Evolutionary conservation across 1,140 invertebrate species (phyloP).

Genomic region (Marisa cornuarietis): DNA sequence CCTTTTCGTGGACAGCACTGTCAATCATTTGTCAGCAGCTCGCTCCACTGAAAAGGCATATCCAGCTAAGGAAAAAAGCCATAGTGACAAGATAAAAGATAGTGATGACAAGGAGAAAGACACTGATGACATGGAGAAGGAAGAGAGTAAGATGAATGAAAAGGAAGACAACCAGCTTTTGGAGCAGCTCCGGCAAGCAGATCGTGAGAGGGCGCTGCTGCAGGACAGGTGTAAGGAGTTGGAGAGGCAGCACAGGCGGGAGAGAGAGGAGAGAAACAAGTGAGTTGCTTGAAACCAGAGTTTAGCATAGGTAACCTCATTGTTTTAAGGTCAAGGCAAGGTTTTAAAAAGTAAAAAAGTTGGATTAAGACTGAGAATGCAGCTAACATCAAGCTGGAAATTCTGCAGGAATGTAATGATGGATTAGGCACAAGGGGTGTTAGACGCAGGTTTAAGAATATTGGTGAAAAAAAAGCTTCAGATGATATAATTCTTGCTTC

Average conservation of each 20-base stretch:
- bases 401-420: too few species aligned
- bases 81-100: neutral
- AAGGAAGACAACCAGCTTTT: slow-evolving; percentile 20
- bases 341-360: too few species aligned
- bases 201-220: slow-evolving; percentile 6
- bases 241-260: slow-evolving; percentile 8
- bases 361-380: too few species aligned
- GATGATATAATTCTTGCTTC: too few species aligned
- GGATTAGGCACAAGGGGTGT: too few species aligned
- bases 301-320: too few species aligned
- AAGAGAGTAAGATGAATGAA: neutral
- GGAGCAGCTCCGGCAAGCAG: slow-evolving; percentile 19
- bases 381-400: too few species aligned
- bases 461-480: too few species aligned
- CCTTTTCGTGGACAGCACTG: slow-evolving; percentile 6
- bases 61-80: neutral
- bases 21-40: neutral
- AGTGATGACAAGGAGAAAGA: slow-evolving; percentile 4
- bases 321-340: too few species aligned
- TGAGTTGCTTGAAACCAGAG: neutral
- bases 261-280: slow-evolving; percentile 18
- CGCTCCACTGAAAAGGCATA: neutral
- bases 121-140: neutral
- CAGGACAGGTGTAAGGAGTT: slow-evolving; percentile 12
- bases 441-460: too few species aligned